phyloP scores from a whole-genome alignment of 2,113 vertebrate genomes.

The Diglossa brunneiventris region DNA sequence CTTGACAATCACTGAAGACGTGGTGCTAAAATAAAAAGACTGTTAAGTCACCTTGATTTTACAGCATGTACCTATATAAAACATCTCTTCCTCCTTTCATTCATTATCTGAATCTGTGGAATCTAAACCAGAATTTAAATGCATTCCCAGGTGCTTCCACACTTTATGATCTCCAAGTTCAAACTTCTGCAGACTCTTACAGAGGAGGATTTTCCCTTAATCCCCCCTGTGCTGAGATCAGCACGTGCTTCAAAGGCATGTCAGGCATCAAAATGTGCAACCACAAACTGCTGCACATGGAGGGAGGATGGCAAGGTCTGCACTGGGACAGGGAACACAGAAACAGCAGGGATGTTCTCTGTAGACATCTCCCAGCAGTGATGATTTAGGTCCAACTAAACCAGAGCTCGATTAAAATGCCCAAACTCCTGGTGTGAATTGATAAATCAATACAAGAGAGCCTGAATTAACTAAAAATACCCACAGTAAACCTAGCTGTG shows the following conservation, averaged over 20 bases:
- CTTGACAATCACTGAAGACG: background rate
- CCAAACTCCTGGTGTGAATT: background rate
- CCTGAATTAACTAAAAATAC: background rate
- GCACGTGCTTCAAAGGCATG: background rate
- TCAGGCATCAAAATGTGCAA: background rate
- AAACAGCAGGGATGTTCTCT: background rate
- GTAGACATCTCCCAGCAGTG: background rate
- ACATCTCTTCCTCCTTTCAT: conserved; percentile 14
- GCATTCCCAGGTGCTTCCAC: background rate
- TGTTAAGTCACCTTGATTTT: conserved; percentile 41
- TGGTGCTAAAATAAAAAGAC: background rate
- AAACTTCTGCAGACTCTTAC: background rate
- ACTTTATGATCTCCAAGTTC: conserved; percentile 23
- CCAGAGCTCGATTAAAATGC: background rate
- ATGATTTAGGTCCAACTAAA: background rate
- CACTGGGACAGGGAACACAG: background rate
- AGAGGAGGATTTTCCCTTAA: conserved; percentile 46
- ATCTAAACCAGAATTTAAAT: conserved; percentile 40
- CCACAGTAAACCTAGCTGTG: background rate
- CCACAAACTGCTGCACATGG: background rate
- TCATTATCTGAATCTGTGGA: conserved; percentile 36
- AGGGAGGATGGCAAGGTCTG: background rate
- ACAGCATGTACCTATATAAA: background rate
- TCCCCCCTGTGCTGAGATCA: conserved; percentile 1
- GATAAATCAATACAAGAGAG: background rate